Base-by-base conservation (phyloP, 2,888 invertebrate genomes). In the Chrysina gloriosa region DNA sequence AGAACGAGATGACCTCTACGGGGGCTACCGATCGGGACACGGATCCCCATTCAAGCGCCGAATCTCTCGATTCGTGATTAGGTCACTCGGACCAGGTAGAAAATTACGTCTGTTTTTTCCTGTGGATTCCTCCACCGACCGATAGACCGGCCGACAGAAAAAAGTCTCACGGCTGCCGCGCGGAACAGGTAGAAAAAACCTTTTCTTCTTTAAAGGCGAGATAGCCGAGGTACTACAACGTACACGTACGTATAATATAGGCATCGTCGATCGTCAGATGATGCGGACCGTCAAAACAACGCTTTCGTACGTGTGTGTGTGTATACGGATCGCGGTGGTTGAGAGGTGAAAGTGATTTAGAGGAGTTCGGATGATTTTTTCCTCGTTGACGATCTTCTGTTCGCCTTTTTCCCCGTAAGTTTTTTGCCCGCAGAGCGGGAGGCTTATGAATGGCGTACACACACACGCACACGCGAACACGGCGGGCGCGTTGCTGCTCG, bases 151-250 rank as follows among this genome's bases (percentile, higher is more conserved):
- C 19, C 27, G 48, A 34, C 5, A 16, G 34, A 50, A 48, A 48
- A 48, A 64, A 42, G 11, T 11, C 25, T 50, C 64, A 34, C 64
- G 50, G 67, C 36, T 45, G 45, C 23, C 11, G 34, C 2, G 11
- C 4, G 21, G 47, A 29, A 36, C 56, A 65, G 45, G 56, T 65
- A 65, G 25, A 65, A 63, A 69, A 69, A 67, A 63, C 19, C 4
- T 19, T 16, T 45, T 45, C 7, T 45, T 45, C 19, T 19, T 5
- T 45, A 45, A 3, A 6, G 54, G 50, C 63, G 54, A 31, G 31
- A 61, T 68, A 54, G 67, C 67, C 65, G 64, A 36, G 66, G 73
- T 71, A 39, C 21, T 25, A 16, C n/a, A n/a, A 47, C 19, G 21
- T 19, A 2, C n/a, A 11, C 2, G 3, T 42, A 11, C 42, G 42